A percentile compares a stretch with the other conserved stretches of the same genome.
These are phyloP conservation scores for Anthonomus grandis DNA, from an alignment of 1,140 invertebrate genomes.

Conservation along the genomic window DNA sequence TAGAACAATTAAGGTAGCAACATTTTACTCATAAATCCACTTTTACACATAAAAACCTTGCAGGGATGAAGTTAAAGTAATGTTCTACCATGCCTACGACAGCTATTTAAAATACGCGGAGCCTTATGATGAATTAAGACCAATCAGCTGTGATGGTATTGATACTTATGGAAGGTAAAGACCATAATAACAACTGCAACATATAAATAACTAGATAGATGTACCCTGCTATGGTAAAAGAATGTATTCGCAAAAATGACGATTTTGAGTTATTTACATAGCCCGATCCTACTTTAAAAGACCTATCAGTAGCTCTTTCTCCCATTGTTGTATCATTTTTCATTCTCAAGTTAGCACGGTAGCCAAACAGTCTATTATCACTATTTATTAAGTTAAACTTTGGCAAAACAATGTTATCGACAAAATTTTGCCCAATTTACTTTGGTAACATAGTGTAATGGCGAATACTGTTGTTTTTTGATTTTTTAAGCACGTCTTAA, in stretches of 20 bases:
- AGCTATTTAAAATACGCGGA: conserved; percentile 93
- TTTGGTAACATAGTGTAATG: too few species aligned
- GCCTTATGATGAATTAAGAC: conserved; percentile 94
- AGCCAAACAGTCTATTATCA: too few species aligned
- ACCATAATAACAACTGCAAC: neutral
- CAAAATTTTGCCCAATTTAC: too few species aligned
- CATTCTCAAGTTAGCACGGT: neutral
- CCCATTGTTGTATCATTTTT: neutral
- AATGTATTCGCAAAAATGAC: neutral
- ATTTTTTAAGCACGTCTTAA: too few species aligned
- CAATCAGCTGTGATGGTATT: conserved; percentile 90
- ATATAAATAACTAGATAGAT: neutral
- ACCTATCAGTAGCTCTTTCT: neutral
- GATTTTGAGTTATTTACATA: neutral
- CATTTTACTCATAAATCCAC: conserved; percentile 6
- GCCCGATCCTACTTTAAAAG: neutral
- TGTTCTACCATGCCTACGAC: conserved; percentile 97
- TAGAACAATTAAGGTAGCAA: conserved; percentile 29
- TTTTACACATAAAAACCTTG: conserved; percentile 33
- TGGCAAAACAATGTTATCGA: too few species aligned
- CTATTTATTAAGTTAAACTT: too few species aligned
- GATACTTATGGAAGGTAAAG: conserved; percentile 91
- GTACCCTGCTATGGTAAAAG: neutral
- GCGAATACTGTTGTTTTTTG: too few species aligned
- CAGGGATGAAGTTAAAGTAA: conserved; percentile 78